Evolutionary conservation across 2,888 invertebrate genomes (phyloP).

Genomic region (Pseudococcus jackbeardsleyi): DNA sequence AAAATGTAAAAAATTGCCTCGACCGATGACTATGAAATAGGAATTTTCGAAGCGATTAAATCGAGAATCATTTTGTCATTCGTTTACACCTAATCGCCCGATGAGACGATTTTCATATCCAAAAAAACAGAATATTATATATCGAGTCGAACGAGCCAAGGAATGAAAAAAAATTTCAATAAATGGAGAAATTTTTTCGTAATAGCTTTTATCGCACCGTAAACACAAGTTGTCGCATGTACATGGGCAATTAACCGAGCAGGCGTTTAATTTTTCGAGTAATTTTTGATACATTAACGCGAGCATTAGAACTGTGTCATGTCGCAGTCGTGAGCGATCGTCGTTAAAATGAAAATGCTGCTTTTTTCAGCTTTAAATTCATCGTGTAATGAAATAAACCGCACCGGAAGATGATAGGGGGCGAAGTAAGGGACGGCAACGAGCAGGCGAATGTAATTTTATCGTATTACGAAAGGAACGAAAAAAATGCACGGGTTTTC

Average conservation of each 20-base stretch:
- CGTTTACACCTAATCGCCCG: background rate
- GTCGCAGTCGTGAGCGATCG: background rate
- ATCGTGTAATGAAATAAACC: background rate
- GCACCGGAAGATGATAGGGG: background rate
- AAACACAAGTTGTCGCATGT: background rate
- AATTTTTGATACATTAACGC: constrained; percentile 15
- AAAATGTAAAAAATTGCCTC: no score
- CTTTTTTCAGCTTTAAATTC: background rate
- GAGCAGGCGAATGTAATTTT: background rate
- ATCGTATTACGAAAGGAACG: background rate
- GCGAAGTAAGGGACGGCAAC: background rate
- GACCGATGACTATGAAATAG: no score
- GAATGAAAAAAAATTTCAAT: background rate
- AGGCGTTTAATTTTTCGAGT: constrained; percentile 11
- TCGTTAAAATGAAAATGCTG: background rate
- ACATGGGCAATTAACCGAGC: background rate
- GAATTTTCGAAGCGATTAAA: background rate
- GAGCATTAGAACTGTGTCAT: constrained; percentile 23
- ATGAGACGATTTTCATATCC: background rate
- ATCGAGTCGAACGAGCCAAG: background rate
- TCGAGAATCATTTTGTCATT: background rate
- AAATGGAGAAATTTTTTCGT: background rate
- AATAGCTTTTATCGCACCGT: background rate
- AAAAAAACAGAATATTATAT: background rate
- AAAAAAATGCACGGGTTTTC: background rate